phyloP scores from a whole-genome alignment of 1,140 invertebrate species.

The Rhagoletis zephyria region DNA sequence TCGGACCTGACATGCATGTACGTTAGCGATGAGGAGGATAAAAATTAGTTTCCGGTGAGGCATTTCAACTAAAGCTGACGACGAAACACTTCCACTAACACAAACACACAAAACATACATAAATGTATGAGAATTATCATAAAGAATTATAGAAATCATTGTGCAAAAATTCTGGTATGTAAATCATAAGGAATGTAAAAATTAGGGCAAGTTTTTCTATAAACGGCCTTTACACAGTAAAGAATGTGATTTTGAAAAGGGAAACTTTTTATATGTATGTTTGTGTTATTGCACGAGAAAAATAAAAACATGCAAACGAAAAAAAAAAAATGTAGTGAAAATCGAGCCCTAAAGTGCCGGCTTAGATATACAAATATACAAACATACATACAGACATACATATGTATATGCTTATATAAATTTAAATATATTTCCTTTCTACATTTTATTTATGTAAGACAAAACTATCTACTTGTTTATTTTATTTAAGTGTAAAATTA shows the following conservation, averaged over 20 bases:
- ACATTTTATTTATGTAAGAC: too few relatives aligned
- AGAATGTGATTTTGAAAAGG: constrained; percentile 40
- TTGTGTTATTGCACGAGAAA: too few relatives aligned
- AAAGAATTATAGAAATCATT: not conserved
- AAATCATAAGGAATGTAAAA: constrained; percentile 23
- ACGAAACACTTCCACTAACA: constrained; percentile 27
- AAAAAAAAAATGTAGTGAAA: not conserved
- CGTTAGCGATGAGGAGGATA: constrained; percentile 79
- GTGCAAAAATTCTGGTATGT: not conserved
- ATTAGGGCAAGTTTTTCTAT: not conserved
- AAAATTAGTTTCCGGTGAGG: constrained; percentile 44
- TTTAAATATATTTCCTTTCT: too few relatives aligned
- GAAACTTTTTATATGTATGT: constrained; percentile 13
- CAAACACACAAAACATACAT: not conserved
- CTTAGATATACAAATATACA: not conserved
- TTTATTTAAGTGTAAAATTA: too few relatives aligned
- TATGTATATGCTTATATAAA: not conserved
- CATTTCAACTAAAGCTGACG: constrained; percentile 40
- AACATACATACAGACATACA: not conserved
- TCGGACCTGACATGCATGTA: constrained; percentile 79
- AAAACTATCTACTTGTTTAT: too few relatives aligned
- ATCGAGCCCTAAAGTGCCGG: not conserved
- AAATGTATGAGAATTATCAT: not conserved
- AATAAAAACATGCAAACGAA: not conserved
- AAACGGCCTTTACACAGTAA: constrained; percentile 30